These are phyloP conservation scores for Eulemur macaco DNA, from an alignment of 2,113 vertebrate genomes.

Conservation along the genomic window DNA sequence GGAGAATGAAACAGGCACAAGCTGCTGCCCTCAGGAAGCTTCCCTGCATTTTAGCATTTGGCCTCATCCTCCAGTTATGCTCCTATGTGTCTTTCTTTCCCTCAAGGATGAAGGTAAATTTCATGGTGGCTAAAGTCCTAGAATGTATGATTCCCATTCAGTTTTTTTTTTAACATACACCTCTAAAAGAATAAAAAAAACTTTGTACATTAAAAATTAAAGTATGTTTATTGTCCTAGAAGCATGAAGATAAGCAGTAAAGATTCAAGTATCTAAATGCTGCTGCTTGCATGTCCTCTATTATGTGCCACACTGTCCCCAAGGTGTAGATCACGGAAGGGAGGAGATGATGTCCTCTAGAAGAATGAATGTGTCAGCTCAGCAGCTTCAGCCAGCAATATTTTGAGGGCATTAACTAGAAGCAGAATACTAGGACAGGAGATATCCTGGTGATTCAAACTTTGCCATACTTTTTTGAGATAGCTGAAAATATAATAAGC, in stretches of 20 bases:
- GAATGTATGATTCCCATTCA: background rate
- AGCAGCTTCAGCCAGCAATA: fast-evolving
- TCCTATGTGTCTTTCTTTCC: background rate
- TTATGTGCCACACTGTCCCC: fast-evolving
- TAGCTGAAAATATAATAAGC: background rate
- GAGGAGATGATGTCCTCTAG: fast-evolving
- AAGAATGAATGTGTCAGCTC: too few relatives aligned
- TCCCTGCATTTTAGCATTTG: fast-evolving
- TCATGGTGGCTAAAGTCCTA: background rate
- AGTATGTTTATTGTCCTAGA: background rate
- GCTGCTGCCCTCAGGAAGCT: background rate
- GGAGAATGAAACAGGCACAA: background rate
- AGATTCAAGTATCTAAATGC: background rate
- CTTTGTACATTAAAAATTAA: background rate
- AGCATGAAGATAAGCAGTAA: background rate
- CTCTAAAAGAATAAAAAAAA: background rate
- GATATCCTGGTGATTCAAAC: background rate
- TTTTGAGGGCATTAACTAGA: background rate
- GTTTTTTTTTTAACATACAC: background rate
- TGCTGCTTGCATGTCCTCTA: background rate
- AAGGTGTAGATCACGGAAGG: fast-evolving
- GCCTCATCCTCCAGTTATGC: background rate
- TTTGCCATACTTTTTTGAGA: background rate
- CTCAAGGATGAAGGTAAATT: background rate
- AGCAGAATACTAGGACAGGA: background rate